Evolutionary conservation across 1,140 invertebrate species (phyloP), one percentile per base, ranked within the genome.

Genomic region (Drosophila ercepeae): DNA sequence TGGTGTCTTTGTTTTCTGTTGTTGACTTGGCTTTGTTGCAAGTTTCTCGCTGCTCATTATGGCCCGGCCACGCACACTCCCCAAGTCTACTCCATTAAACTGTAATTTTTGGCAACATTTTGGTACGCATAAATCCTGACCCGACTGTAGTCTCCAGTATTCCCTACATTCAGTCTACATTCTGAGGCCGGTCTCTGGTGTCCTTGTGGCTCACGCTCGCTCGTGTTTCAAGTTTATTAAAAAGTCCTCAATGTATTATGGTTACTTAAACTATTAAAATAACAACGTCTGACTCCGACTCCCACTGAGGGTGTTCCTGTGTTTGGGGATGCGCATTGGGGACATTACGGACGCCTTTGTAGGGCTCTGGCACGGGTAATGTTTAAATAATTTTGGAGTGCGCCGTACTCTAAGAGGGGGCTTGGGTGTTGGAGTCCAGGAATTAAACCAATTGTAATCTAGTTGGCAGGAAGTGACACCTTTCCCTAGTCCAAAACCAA

Each of bases 71-170:
- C 64, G 51, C 44, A 42, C 36, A 42, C 52, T 46, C 42, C 27
- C 44, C 42, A 21, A 48, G 69, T 81, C 68, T 72, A 86, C 70
- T 89, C 79, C 79, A 89, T 89, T 89, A 89, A 89, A 89, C 77
- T 89, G 86, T 89, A 89, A 89, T 89, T 89, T 89, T 86, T 89
- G 86, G 86, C 86, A 86, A 81, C 88, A 89, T 89, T 89, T 89
- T 53, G 86, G 86, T 78, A 89, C 78, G 86, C 86, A 89, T 89
- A 89, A 89, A 89, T 89, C 83, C 82, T 77, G 46, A 58, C 36
- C 41, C 51, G 53, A 49, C 48, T 75, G 58, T 45, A 72, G 73
- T 57, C 57, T 32, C 29, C 29, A 32, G 29, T 32, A 46, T 52
- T 61, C 4, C 4, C 21, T 21, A 4, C 4, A 2, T 54, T 63